Evolutionary conservation across 2,113 vertebrate species (phyloP).

Genomic region (Vulpes vulpes): DNA sequence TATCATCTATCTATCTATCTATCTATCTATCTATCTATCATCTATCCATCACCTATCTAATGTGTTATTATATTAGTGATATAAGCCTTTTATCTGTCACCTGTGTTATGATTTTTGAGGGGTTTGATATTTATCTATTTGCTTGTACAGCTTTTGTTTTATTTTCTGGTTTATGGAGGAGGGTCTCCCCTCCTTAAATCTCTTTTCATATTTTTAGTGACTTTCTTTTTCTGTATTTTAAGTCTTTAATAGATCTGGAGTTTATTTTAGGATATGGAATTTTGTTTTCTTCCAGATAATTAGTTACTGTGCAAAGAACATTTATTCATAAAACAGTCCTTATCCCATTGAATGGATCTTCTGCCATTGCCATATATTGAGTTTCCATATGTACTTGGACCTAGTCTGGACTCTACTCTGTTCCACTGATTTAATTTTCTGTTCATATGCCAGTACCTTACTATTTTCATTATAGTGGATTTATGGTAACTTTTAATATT

Average conservation of each 20-base stretch:
- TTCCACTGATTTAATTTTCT: constrained; percentile 37
- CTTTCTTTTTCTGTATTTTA: constrained; percentile 58
- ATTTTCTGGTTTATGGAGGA: not conserved
- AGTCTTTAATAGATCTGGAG: constrained; percentile 21
- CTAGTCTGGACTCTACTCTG: constrained; percentile 41
- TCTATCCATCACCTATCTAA: not conserved
- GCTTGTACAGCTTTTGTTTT: not conserved
- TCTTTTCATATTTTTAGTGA: not conserved
- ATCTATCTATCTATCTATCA: too few species aligned
- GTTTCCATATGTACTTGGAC: constrained; percentile 11
- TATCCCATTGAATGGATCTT: not conserved
- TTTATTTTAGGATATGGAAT: constrained; percentile 40
- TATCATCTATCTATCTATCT: too few species aligned
- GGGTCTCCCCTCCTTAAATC: not conserved
- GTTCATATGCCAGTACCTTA: not conserved
- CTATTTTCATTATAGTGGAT: constrained; percentile 38
- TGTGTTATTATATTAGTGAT: not conserved
- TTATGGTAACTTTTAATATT: constrained; percentile 40
- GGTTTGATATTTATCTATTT: constrained; percentile 45
- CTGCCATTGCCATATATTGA: not conserved
- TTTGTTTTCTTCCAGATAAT: constrained; percentile 45
- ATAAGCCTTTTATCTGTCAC: not conserved
- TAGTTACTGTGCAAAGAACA: not conserved
- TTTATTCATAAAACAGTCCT: constrained; percentile 18
- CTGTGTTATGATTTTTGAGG: not conserved